These are phyloP conservation scores for Zaprionus bogoriensis DNA, from an alignment of 2,888 invertebrate species.

Conservation along the genomic window DNA sequence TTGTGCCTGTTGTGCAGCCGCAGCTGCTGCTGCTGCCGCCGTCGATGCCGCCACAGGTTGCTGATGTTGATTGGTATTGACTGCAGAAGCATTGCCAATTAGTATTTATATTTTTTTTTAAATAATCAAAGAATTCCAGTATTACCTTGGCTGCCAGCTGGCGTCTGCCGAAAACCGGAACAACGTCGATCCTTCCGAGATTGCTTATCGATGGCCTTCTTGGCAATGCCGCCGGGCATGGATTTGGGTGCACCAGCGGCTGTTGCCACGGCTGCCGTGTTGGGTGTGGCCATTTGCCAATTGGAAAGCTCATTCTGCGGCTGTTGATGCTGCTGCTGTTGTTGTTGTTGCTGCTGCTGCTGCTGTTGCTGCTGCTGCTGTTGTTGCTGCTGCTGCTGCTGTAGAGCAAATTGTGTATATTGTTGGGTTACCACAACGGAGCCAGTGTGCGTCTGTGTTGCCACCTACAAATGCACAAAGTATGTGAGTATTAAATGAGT, in stretches of 20 bases:
- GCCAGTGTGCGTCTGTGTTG: conserved; percentile 85
- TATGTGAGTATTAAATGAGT: background rate
- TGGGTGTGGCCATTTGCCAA: conserved; percentile 67
- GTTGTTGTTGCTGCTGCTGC: conserved; percentile 37
- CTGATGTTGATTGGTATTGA: conserved; percentile 77
- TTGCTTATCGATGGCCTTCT: conserved; percentile 82
- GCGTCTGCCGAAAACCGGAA: conserved; percentile 81
- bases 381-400: conserved; percentile 46
- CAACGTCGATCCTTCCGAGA: conserved; percentile 83
- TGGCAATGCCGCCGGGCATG: conserved; percentile 81
- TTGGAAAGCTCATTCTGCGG: conserved; percentile 66
- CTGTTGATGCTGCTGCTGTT: conserved; percentile 54
- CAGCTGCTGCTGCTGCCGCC: conserved; percentile 73
- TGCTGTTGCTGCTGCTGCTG: conserved; percentile 45
- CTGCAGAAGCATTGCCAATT: conserved; percentile 35
- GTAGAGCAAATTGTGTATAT: conserved; percentile 64
- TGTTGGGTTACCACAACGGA: conserved; percentile 78
- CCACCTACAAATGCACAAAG: conserved; percentile 82
- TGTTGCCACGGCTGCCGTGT: conserved; percentile 48
- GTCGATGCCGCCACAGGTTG: conserved; percentile 56
- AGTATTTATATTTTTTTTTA: background rate
- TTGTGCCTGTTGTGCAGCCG: conserved; percentile 73
- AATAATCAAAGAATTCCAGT: background rate
- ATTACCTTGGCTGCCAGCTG: conserved; percentile 82
- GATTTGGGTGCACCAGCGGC: conserved; percentile 57